These are phyloP conservation scores for Oncopodura yosiiana DNA, from an alignment of 1,140 invertebrate genomes.

Conservation along the genomic window DNA sequence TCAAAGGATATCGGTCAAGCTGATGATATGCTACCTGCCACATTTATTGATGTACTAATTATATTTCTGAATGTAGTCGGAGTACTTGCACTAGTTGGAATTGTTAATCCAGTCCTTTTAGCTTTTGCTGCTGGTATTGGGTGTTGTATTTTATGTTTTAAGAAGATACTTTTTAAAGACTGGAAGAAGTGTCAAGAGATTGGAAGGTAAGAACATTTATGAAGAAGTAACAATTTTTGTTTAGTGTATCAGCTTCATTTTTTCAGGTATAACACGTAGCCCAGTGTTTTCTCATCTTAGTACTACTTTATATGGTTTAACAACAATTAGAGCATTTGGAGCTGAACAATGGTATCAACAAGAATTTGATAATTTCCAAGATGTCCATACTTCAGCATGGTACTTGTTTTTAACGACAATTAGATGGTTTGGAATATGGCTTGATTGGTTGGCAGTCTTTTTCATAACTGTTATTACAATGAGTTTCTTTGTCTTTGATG, in stretches of 20 bases:
- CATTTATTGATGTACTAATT: slow-evolving; percentile 25
- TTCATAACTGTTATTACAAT: slow-evolving; percentile 62
- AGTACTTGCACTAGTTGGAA: slow-evolving; percentile 40
- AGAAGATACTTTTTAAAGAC: slow-evolving; percentile 47
- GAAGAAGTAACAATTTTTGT: slow-evolving; percentile 39
- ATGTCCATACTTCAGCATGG: slow-evolving; percentile 24
- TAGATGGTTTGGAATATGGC: slow-evolving; percentile 70
- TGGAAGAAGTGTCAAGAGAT: slow-evolving; percentile 48
- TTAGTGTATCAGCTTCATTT: not conserved
- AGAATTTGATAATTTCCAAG: slow-evolving; percentile 39
- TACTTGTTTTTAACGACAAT: slow-evolving; percentile 47
- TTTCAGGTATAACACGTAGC: slow-evolving; percentile 42
- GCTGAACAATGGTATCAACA: slow-evolving; percentile 46
- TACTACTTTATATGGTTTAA: slow-evolving; percentile 52
- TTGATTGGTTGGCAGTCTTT: slow-evolving; percentile 62
- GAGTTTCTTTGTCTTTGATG: slow-evolving; percentile 57
- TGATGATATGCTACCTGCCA: slow-evolving; percentile 21
- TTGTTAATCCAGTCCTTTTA: slow-evolving; percentile 45
- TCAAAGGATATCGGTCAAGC: slow-evolving; percentile 29
- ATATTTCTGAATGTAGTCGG: slow-evolving; percentile 28
- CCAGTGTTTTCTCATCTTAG: slow-evolving; percentile 56
- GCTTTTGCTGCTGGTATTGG: slow-evolving; percentile 42
- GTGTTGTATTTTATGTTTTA: slow-evolving; percentile 44
- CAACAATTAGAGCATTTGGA: slow-evolving; percentile 54
- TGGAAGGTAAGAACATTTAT: slow-evolving; percentile 47